A percentile compares a stretch with the other conserved stretches of the same genome.
Conservation (phyloP, 2,888 invertebrate species). For the Latheticus oryzae region DNA sequence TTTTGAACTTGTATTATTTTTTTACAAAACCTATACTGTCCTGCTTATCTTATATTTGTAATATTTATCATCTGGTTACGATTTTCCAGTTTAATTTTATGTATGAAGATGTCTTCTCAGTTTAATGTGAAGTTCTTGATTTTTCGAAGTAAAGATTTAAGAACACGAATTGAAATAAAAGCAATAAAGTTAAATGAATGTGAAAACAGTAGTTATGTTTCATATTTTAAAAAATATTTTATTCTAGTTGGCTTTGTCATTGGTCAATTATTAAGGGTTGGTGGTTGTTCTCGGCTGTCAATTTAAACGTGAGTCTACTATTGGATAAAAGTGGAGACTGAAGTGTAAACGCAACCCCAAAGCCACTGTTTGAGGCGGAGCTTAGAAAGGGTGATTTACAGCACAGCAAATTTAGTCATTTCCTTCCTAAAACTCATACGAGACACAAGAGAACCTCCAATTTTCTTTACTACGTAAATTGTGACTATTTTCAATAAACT, state of each 20-base stretch:
- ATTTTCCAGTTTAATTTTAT: no score
- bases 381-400: slow-evolving; percentile 57
- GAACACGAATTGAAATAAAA: no score
- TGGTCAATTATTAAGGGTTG: slow-evolving; percentile 61
- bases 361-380: slow-evolving; percentile 59
- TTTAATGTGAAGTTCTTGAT: no score
- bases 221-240: slow-evolving; percentile 49
- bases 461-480: slow-evolving; percentile 19
- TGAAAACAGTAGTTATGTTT: slow-evolving; percentile 49
- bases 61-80: no score
- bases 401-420: slow-evolving; percentile 56
- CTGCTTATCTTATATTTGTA: no score
- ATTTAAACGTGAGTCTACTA: slow-evolving; percentile 54
- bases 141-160: no score
- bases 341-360: slow-evolving; percentile 61
- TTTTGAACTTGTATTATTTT: no score
- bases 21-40: no score
- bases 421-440: slow-evolving; percentile 48
- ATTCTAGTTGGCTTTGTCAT: slow-evolving; percentile 48
- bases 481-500: slow-evolving; percentile 24
- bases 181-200: slow-evolving; percentile 37
- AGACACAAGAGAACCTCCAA: slow-evolving; percentile 39
- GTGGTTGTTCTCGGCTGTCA: slow-evolving; percentile 56
- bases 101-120: no score
- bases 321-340: slow-evolving; percentile 61